A percentile compares a stretch with the other conserved stretches of the same genome.
Evolutionary conservation across 2,113 vertebrate species (phyloP).

Genomic region (Brachyhypopomus gauderio): DNA sequence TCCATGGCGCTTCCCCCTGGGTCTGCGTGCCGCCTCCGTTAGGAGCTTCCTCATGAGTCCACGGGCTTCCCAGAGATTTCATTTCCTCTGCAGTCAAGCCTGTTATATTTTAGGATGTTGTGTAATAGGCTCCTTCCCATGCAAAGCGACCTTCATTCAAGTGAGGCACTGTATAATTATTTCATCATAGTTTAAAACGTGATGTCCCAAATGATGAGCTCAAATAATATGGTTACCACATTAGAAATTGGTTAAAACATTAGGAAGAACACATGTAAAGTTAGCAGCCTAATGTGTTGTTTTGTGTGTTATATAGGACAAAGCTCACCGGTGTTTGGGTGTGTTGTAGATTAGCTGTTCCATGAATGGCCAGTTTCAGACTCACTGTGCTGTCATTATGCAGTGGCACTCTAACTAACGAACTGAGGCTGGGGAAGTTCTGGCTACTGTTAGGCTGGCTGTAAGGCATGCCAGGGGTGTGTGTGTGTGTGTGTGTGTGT

Average conservation of each 20-base stretch:
- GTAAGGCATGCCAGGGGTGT: neutral
- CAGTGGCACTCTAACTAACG: neutral
- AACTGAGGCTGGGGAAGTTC: neutral
- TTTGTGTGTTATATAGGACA: no score
- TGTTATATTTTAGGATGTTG: neutral
- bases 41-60: neutral
- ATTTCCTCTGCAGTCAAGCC: neutral
- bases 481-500: neutral
- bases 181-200: no score
- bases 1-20: neutral
- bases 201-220: no score
- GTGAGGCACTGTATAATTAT: no score
- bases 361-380: neutral
- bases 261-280: neutral
- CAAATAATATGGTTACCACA: neutral
- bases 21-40: neutral
- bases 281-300: neutral
- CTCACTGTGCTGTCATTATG: neutral
- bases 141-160: neutral
- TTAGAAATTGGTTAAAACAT: neutral
- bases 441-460: neutral
- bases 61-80: neutral
- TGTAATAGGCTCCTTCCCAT: no score
- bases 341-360: neutral
- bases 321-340: no score